Conservation (phyloP, 2,888 invertebrate genomes). For the Aporophyla nigra region DNA sequence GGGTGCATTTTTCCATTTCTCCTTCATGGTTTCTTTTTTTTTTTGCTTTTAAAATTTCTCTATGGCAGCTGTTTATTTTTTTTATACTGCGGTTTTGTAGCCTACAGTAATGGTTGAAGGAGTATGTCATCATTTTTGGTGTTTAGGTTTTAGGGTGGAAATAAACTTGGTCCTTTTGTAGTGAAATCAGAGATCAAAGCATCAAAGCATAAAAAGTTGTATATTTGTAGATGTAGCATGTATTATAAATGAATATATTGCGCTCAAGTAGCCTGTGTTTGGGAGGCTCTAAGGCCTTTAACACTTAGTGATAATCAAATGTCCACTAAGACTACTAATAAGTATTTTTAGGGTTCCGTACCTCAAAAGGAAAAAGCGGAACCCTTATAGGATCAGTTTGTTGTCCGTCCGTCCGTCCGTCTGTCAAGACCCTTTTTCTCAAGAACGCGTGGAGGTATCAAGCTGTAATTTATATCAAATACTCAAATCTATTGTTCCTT, state of each 20-base stretch:
- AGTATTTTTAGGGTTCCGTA: too few species aligned
- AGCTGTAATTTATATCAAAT: too few species aligned
- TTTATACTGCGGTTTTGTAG: constrained; percentile 50
- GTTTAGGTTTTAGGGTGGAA: constrained; percentile 25
- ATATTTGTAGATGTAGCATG: background rate
- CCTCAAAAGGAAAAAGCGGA: too few species aligned
- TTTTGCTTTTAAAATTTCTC: constrained; percentile 49
- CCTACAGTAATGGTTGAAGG: constrained; percentile 42
- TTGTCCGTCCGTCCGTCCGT: too few species aligned
- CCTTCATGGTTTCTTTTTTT: constrained; percentile 31
- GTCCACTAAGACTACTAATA: background rate
- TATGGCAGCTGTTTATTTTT: constrained; percentile 48
- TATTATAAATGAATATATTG: background rate
- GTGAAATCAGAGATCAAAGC: constrained; percentile 12
- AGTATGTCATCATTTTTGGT: constrained; percentile 41
- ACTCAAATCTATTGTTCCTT: too few species aligned
- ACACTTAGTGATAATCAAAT: background rate
- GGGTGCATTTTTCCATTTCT: constrained; percentile 63
- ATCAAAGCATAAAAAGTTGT: constrained; percentile 11
- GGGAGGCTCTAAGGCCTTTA: background rate
- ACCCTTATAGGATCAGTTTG: too few species aligned
- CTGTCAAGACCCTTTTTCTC: too few species aligned
- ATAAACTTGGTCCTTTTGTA: constrained; percentile 31
- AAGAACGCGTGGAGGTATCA: too few species aligned
- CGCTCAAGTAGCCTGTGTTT: background rate